phyloP scores from a whole-genome alignment of 1,140 invertebrate species.

The Achatina immaculata region DNA sequence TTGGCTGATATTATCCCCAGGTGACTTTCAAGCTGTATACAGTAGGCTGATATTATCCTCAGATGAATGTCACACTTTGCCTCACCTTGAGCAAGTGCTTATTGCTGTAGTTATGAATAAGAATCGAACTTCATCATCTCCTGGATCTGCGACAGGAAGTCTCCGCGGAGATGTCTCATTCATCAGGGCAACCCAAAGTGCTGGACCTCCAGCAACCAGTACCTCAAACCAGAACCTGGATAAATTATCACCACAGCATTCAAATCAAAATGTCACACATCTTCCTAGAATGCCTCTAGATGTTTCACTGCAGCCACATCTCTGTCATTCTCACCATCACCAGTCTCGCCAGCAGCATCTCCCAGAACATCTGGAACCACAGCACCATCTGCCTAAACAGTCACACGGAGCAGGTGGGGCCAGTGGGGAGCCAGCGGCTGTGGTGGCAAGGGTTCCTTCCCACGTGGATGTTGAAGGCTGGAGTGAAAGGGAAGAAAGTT shows the following conservation, averaged over 20 bases:
- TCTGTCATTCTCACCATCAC: slow-evolving; percentile 19
- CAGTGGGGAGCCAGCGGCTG: not conserved
- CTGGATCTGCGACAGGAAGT: slow-evolving; percentile 18
- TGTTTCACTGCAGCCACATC: slow-evolving; percentile 28
- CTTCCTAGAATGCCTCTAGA: slow-evolving; percentile 7
- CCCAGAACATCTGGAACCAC: slow-evolving; percentile 21
- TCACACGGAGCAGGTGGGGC: slow-evolving; percentile 17
- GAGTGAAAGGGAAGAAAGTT: slow-evolving; percentile 62
- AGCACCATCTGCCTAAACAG: slow-evolving; percentile 18
- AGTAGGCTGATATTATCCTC: too few species aligned
- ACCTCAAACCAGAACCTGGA: not conserved
- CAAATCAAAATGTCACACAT: not conserved
- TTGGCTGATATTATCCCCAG: too few species aligned
- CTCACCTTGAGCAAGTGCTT: not conserved
- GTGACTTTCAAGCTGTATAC: too few species aligned
- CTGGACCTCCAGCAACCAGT: not conserved
- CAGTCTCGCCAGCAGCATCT: slow-evolving; percentile 21
- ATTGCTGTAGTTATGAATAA: not conserved
- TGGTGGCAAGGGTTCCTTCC: not conserved
- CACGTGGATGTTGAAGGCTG: slow-evolving; percentile 25
- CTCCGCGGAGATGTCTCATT: slow-evolving; percentile 33
- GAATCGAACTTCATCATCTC: slow-evolving; percentile 8
- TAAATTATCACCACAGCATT: not conserved
- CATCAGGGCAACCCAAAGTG: slow-evolving; percentile 22
- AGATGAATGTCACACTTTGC: too few species aligned